Evolutionary conservation across 2,888 invertebrate species (phyloP), one percentile per base, ranked within the genome.

Genomic region (Hyles lineata): DNA sequence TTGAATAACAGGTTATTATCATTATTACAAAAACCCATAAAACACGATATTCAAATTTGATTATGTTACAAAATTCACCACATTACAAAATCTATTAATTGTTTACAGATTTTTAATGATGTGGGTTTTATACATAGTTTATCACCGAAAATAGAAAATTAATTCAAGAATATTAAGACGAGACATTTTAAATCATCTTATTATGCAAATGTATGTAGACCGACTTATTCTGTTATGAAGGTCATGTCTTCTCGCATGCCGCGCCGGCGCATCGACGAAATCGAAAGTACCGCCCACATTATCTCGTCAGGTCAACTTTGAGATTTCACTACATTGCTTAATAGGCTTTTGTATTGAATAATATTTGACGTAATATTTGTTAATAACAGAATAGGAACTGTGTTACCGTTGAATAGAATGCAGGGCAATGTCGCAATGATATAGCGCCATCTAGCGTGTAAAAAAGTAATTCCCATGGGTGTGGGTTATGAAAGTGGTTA

Each of bases 271-370:
- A 75, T 78, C 78, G 82, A 82, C 76, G 85, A 87, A 92, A 92
- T 87, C 84, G 91, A 93, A 91, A 93, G 92, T 91, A 78, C 80
- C 87, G 80, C 87, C 87, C 82, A 87, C 88, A 77, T 72, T 76
- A 83, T 82, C 82, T 80, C 78, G 82, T 82, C 83, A 82, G 91
- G 90, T 90, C 90, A 88, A 81, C 80, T 84, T 79, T 83, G 75
- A 80, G 78, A 87, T 90, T 90, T 91, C 90, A 87, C 87, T 79
- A 86, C 86, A 85, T 92, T 91, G 90, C 91, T 92, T 90, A 89
- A 91, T 86, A 76, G 77, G 87, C 87, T 87, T 89, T 88, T 83
- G 74, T 76, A 71, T 74, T 74, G 76, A 60, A 69, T 76, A 76
- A 81, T 70, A 72, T 77, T 78, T 87, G 87, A 84, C 82, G 86